Evolutionary conservation across 2,888 invertebrate species (phyloP).

Genomic region (Vannuccia rotundouncinata): DNA sequence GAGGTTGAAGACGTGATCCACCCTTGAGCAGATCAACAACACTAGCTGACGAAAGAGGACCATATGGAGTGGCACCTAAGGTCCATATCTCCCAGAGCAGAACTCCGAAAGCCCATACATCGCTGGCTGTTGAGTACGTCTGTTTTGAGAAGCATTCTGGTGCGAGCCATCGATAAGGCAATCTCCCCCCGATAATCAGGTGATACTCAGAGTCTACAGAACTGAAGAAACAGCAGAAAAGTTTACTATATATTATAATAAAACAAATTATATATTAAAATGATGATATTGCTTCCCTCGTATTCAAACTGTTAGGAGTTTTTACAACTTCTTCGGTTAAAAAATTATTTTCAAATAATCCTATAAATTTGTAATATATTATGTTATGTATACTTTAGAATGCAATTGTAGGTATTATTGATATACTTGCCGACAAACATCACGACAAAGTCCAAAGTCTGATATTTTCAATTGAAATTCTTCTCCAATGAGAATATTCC

Average conservation of each 20-base stretch:
- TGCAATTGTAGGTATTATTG: no score
- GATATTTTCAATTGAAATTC: neutral
- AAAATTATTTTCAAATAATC: no score
- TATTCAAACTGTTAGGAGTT: no score
- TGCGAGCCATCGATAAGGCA: neutral
- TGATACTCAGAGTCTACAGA: neutral
- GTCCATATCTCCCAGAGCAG: constrained; percentile 2
- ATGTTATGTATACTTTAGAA: no score
- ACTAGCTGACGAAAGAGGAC: no score
- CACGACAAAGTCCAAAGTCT: constrained; percentile 22
- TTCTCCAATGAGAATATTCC: constrained; percentile 18
- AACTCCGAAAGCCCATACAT: constrained; percentile 1
- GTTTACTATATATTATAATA: no score
- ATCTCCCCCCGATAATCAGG: neutral
- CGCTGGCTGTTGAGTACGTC: neutral
- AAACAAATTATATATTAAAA: no score
- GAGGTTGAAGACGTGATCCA: neutral
- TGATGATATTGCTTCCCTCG: no score
- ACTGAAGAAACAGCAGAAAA: neutral
- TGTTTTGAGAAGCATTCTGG: neutral
- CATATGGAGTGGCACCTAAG: neutral
- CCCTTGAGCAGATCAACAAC: neutral
- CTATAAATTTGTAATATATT: no score
- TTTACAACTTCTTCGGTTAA: no score
- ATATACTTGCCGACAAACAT: neutral